Base-by-base conservation (phyloP, 35 echinoderm and acorn worm genomes). In the Ophiothrix spiculata region DNA sequence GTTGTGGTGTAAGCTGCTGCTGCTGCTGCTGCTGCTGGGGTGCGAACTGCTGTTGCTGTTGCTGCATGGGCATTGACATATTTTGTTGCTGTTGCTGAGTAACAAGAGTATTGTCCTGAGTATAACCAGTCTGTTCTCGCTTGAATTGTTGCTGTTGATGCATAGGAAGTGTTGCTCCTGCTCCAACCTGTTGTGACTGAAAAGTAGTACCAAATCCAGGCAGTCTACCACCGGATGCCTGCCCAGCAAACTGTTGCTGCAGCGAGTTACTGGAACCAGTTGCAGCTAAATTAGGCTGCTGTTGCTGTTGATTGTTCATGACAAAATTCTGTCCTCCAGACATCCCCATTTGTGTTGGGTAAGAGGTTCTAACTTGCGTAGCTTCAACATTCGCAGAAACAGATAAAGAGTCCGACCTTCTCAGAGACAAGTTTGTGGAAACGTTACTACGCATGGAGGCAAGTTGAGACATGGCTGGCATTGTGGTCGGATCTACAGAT, bases 201-300 rank as follows among this genome's bases (percentile, higher is more conserved):
- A 83, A 73, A 75, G 37, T 83, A 76, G 79, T 15, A 79, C 45
- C 79, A 90, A 76, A 69, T 33, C 88, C 82, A 77, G 88, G 88
- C 21, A 90, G 81, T 56, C 81, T 83, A 0, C 88, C 88, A 56
- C 56, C 31, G 14, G 63, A 29, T 31, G 83, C 4, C 74, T 86
- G 84, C 32, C 77, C 77, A 14, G 84, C 64, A 86, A 86, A 86
- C 39, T 84, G 88, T 36, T 35, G 36, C 23, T 69, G 81, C 87
- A 82, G 83, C 32, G 78, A 75, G 78, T 60, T 83, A 32, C 28
- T 78, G 35, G 49, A 29, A 39, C 45, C 81, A 36, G 37, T 69
- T 63, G 49, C 54, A 64, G 81, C 21, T 54, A 84, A 64, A 64
- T 33, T 60, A 82, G 39, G 4, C 28, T 45, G 38, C 40, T 82